Evolutionary conservation across 2,113 vertebrate species (phyloP).

Genomic region (Rhinogobius similis): DNA sequence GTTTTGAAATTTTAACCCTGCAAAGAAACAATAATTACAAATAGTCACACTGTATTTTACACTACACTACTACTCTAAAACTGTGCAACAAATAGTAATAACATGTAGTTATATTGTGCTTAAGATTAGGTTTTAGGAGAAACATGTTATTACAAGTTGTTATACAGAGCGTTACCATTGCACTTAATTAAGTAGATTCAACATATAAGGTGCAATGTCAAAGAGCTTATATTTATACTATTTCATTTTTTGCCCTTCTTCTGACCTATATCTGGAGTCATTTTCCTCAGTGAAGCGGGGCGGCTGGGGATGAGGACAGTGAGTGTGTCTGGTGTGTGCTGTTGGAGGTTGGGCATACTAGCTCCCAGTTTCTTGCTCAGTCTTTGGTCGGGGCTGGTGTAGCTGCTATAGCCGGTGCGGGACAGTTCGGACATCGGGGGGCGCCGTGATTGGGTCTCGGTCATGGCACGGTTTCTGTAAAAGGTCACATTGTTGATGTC

Average conservation of each 20-base stretch:
- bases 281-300: conserved; percentile 75
- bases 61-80: background rate
- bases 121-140: too few relatives aligned
- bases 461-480: conserved; percentile 75
- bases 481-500: background rate
- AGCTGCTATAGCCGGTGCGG: conserved; percentile 61
- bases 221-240: background rate
- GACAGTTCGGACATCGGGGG: conserved; percentile 82
- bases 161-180: too few relatives aligned
- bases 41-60: background rate
- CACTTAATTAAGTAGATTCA: too few relatives aligned
- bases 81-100: too few relatives aligned
- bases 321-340: conserved; percentile 45
- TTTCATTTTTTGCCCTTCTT: background rate
- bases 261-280: conserved; percentile 53
- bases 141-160: too few relatives aligned
- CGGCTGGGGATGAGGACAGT: conserved; percentile 46
- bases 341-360: conserved; percentile 89
- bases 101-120: too few relatives aligned
- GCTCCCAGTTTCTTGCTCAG: conserved; percentile 83
- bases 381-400: conserved; percentile 37
- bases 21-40: background rate
- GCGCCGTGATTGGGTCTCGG: conserved; percentile 73
- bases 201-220: too few relatives aligned
- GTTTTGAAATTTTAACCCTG: conserved; percentile 72